A percentile compares a stretch with the other conserved stretches of the same genome.
Conservation (phyloP, 2,888 invertebrate species). For the Acleris emargana region DNA sequence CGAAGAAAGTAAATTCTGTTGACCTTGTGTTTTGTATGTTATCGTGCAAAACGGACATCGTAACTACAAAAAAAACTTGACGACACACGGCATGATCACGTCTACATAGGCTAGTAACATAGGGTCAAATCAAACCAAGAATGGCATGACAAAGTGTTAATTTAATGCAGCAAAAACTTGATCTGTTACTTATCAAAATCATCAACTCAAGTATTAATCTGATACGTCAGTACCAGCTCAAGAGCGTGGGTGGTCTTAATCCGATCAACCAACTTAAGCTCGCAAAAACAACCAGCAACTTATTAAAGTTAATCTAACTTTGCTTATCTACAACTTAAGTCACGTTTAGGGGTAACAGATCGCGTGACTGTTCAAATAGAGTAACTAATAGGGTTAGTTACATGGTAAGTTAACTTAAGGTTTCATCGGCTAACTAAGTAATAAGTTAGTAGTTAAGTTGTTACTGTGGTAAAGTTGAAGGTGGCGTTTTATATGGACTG, state of each 20-base stretch:
- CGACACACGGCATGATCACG: too few relatives aligned
- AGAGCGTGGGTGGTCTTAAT: slow-evolving; percentile 24
- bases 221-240: not conserved
- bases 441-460: slow-evolving; percentile 10
- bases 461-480: slow-evolving; percentile 1
- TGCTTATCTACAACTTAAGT: slow-evolving; percentile 19
- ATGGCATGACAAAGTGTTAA: too few relatives aligned
- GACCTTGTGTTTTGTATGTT: too few relatives aligned
- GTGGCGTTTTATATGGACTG: not conserved
- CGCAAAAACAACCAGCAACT: slow-evolving; percentile 20
- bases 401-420: slow-evolving; percentile 50
- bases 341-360: slow-evolving; percentile 37
- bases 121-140: too few relatives aligned
- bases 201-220: not conserved
- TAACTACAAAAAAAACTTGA: too few relatives aligned
- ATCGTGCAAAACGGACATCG: too few relatives aligned
- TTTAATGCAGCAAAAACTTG: too few relatives aligned
- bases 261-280: slow-evolving; percentile 19
- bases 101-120: too few relatives aligned
- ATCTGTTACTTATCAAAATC: too few relatives aligned
- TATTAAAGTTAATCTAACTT: slow-evolving; percentile 26
- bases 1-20: too few relatives aligned
- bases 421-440: slow-evolving; percentile 26
- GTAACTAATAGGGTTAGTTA: slow-evolving; percentile 47
- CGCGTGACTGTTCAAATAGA: slow-evolving; percentile 55